Evolutionary conservation across 2,113 vertebrate species (phyloP).

Genomic region (Porphyrio hochstetteri): DNA sequence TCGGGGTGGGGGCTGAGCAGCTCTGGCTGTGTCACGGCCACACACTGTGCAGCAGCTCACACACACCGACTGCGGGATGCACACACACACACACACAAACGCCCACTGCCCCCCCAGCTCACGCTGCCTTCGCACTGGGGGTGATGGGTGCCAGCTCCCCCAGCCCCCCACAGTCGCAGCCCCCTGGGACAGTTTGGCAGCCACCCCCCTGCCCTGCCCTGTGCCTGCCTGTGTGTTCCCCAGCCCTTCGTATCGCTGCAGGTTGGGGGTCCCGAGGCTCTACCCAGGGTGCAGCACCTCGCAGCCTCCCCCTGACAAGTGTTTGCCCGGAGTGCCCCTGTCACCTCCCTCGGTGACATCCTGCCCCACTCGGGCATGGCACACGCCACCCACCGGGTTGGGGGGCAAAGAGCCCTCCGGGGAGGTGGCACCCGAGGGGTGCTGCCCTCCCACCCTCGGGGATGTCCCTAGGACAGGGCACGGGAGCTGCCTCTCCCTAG

Average conservation of each 20-base stretch:
- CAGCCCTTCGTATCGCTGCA: neutral
- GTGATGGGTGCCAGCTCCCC: neutral
- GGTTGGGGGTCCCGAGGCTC: neutral
- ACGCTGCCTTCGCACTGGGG: fast-evolving
- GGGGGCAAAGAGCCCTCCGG: neutral
- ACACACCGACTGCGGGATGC: neutral
- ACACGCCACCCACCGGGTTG: fast-evolving
- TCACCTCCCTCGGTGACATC: neutral
- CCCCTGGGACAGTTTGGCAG: neutral
- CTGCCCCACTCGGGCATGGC: neutral
- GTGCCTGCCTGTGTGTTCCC: neutral
- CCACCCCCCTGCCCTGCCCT: neutral
- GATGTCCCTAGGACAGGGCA: neutral
- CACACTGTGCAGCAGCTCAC: neutral
- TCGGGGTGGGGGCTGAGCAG: neutral
- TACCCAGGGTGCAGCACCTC: neutral
- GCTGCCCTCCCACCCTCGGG: neutral
- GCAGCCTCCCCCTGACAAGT: neutral
- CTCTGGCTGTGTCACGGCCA: neutral
- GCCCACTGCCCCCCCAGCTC: neutral
- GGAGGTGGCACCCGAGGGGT: neutral
- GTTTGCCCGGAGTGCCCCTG: neutral
- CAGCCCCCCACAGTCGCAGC: fast-evolving
- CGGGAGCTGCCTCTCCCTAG: neutral
- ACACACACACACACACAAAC: neutral